Percentiles rank a stretch among this genome's conserved stretches.
These are phyloP conservation scores for Saccostrea cuccullata DNA, from an alignment of 1,140 invertebrate species.

Conservation along the genomic window DNA sequence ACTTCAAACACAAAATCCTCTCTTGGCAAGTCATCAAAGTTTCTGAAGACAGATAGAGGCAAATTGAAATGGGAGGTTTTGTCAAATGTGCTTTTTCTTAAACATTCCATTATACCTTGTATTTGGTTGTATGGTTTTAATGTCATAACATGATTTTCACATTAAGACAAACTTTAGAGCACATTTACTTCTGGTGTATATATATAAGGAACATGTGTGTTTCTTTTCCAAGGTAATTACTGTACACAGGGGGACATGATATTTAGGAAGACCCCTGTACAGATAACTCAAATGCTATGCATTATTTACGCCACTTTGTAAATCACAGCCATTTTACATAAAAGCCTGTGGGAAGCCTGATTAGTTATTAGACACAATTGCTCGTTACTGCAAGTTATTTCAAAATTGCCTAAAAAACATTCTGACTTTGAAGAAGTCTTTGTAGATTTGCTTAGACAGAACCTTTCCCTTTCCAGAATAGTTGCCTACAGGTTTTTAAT, in stretches of 20 bases:
- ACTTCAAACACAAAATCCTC: constrained; percentile 31
- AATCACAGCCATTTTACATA: constrained; percentile 37
- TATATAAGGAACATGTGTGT: constrained; percentile 31
- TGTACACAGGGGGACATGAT: constrained; percentile 28
- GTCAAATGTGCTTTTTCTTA: constrained; percentile 57
- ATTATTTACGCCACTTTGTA: constrained; percentile 31
- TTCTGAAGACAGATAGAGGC: constrained; percentile 49
- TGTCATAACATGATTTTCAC: constrained; percentile 55
- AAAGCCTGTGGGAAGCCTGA: constrained; percentile 22
- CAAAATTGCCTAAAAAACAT: constrained; percentile 24
- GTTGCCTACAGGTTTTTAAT: constrained; percentile 27
- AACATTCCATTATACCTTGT: constrained; percentile 28
- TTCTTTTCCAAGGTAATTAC: constrained; percentile 24
- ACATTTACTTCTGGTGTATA: constrained; percentile 19
- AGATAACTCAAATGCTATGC: constrained; percentile 20
- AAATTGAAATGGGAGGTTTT: constrained; percentile 44
- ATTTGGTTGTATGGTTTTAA: constrained; percentile 44
- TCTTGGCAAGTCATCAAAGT: constrained; percentile 50
- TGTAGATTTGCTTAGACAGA: constrained; percentile 23
- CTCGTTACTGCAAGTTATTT: constrained; percentile 29
- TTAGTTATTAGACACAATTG: constrained; percentile 19
- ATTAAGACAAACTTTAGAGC: constrained; percentile 45
- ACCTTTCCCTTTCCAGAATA: neutral
- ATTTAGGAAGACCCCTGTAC: constrained; percentile 33
- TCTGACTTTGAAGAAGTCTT: constrained; percentile 28